These are phyloP conservation scores for Cygnus atratus DNA, from an alignment of 2,113 vertebrate species.

Conservation along the genomic window DNA sequence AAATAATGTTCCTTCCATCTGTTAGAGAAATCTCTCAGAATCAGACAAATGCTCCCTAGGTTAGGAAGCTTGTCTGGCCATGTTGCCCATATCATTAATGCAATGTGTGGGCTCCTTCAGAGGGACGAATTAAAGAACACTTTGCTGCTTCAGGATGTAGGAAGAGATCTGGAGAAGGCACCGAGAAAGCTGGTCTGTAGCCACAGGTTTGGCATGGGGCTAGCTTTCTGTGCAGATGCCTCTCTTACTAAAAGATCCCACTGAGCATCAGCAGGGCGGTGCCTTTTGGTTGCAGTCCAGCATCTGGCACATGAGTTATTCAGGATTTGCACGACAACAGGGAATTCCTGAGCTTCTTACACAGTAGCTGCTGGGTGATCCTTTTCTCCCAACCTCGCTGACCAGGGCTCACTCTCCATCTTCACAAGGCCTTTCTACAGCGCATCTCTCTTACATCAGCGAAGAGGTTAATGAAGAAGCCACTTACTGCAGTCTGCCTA, in stretches of 20 bases:
- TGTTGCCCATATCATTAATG: neutral
- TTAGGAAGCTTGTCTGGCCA: neutral
- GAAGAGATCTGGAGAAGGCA: neutral
- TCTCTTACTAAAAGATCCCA: neutral
- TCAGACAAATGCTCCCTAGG: neutral
- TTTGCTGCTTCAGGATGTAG: neutral
- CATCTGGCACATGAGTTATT: neutral
- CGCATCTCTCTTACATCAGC: neutral
- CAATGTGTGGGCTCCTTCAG: neutral
- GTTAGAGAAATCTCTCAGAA: neutral
- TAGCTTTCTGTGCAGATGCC: neutral
- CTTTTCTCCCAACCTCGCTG: neutral
- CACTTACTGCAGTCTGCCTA: neutral
- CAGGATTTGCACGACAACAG: neutral
- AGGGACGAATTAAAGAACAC: neutral
- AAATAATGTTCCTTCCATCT: neutral
- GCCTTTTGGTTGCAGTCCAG: neutral
- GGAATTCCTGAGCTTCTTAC: neutral
- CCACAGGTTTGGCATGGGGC: neutral
- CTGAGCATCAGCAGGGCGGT: neutral
- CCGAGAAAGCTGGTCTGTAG: neutral
- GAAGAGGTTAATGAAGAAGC: constrained; percentile 12
- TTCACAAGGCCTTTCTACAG: neutral
- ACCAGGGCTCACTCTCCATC: neutral
- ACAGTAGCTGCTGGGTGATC: neutral